A percentile compares a stretch with the other conserved stretches of the same genome.
These are phyloP conservation scores for Cecropterus lyciades DNA, from an alignment of 1,140 invertebrate genomes.

Conservation along the genomic window DNA sequence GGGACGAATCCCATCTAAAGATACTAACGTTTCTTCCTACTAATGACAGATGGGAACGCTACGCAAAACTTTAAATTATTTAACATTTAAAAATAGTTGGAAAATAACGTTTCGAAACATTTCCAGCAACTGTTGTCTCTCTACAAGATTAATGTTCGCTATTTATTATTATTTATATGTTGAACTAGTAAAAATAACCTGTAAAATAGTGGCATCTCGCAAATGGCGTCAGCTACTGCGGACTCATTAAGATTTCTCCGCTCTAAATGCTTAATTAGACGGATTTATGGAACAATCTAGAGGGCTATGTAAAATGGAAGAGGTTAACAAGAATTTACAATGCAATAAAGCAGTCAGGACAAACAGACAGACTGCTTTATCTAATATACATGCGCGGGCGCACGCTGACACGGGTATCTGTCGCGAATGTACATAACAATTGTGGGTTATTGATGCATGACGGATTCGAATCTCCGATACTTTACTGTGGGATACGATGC, in stretches of 20 bases:
- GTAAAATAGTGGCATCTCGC: conserved; percentile 27
- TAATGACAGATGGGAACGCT: too few relatives aligned
- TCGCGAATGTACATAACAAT: conserved; percentile 35
- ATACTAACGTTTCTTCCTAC: too few relatives aligned
- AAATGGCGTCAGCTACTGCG: conserved; percentile 18
- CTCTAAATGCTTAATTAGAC: conserved; percentile 50
- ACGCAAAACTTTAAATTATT: not conserved
- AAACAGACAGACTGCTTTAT: conserved; percentile 48
- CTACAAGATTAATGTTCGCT: conserved; percentile 5
- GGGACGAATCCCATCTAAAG: not conserved
- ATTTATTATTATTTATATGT: conserved; percentile 26
- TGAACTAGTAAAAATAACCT: conserved; percentile 30
- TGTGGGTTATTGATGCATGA: conserved; percentile 21
- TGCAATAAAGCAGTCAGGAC: conserved; percentile 61
- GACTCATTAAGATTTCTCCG: conserved; percentile 32
- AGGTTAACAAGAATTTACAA: conserved; percentile 60
- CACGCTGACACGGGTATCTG: conserved; percentile 14
- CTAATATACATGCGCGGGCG: conserved; percentile 51
- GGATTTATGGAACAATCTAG: conserved; percentile 55
- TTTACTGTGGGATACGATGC: conserved; percentile 6
- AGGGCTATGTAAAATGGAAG: conserved; percentile 42
- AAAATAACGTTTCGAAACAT: not conserved
- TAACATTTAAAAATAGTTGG: not conserved
- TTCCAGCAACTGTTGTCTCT: not conserved
- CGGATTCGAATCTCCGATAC: conserved; percentile 5